Percentiles rank a stretch among this genome's conserved stretches.
These are phyloP conservation scores for Metellina segmentata DNA, from an alignment of 2,888 invertebrate genomes.

Conservation along the genomic window DNA sequence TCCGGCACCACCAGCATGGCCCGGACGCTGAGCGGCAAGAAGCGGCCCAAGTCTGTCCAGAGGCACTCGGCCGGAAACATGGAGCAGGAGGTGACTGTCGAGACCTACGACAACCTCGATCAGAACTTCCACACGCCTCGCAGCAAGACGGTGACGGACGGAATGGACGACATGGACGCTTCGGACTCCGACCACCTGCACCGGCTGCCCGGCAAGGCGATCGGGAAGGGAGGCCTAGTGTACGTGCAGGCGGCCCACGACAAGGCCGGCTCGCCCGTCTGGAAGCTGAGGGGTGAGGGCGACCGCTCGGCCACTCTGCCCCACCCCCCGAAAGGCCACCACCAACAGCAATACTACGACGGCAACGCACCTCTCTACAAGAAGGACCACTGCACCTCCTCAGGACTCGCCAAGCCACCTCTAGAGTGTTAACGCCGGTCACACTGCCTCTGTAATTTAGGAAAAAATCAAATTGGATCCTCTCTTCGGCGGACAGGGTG, in stretches of 20 bases:
- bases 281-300: conserved; percentile 94
- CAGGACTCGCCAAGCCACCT: conserved; percentile 73
- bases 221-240: conserved; percentile 74
- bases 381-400: conserved; percentile 75
- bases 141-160: conserved; percentile 94
- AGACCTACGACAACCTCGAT: conserved; percentile 78
- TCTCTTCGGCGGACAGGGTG: conserved; percentile 51
- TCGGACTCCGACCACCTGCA: conserved; percentile 52
- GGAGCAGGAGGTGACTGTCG: conserved; percentile 85
- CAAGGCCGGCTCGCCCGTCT: conserved; percentile 92
- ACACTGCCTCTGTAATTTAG: conserved; percentile 72
- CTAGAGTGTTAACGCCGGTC: conserved; percentile 70
- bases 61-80: conserved; percentile 91
- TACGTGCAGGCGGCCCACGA: conserved; percentile 90
- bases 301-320: conserved; percentile 82
- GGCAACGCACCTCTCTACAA: conserved; percentile 64
- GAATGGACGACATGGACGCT: conserved; percentile 83
- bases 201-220: conserved; percentile 80
- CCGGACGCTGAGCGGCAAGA: conserved; percentile 90
- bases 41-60: conserved; percentile 87
- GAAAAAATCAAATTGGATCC: conserved; percentile 41
- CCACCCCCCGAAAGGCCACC: conserved; percentile 47
- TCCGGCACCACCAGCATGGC: conserved; percentile 40
- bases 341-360: conserved; percentile 73
- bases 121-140: conserved; percentile 85